Base-by-base conservation (phyloP, 64 coral and sea anemone species). In the Exaiptasia diaphana region DNA sequence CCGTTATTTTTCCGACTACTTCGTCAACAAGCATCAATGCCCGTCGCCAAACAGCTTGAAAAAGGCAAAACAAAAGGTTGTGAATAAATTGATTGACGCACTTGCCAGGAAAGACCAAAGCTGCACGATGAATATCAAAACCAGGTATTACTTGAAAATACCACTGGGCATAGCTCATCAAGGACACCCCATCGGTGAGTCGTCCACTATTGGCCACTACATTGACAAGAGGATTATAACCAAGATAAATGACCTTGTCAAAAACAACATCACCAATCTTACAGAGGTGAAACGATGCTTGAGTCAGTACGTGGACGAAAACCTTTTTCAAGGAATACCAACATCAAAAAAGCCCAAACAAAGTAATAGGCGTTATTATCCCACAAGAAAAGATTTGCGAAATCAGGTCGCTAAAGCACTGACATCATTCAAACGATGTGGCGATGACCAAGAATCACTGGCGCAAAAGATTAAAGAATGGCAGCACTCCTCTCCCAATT, bases 381-480 rank as follows among this genome's bases (percentile, higher is more conserved):
- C 68, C 11, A 55, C 57, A 30, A 21, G 70, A 23, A 72, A 85
- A 30, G 82, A 86, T 41, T 62, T 76, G 15, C 31, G 38, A 48
- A 75, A 73, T 62, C 71, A 86, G 18, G 64, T 86, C 20, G 55
- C 82, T 15, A 43, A 41, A 60, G 82, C 82, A 30, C 39, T 86
- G 10, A 75, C 55, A 7, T 28, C 27, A 27, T 64, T 6, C 18
- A 86, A 74, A 50, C 41, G 58, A 13, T 75, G 39, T 15, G 56
- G 13, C 23, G 71, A 86, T 74, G 68, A 85, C 68, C 82, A 85
- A 60, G 50, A 85, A 46, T 73, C 69, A 1, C 68, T 85, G 6
- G 35, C 18, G 57, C 53, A 44, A n/a, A 86, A 75, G 33, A 26
- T 50, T 32, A 52, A 29, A 15, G 68, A 86, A 32, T 86, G 82